Percentiles rank a stretch among this genome's conserved stretches.
Conservation (phyloP, 2,888 invertebrate genomes). For the Mamestra brassicae region DNA sequence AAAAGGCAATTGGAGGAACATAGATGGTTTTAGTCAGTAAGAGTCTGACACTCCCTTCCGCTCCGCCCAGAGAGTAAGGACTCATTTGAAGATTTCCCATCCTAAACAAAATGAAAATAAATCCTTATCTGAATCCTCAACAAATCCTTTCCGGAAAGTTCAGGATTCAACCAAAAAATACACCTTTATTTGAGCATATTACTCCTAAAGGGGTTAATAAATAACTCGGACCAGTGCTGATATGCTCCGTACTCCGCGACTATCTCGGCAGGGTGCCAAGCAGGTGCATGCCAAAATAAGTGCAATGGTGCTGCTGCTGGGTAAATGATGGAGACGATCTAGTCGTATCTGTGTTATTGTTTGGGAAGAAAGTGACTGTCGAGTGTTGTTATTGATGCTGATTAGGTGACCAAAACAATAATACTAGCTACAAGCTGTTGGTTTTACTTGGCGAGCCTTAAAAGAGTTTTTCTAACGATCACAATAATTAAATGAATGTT, state of each 20-base stretch:
- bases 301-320: constrained; percentile 37
- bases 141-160: background rate
- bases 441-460: no score
- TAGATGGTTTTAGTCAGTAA: no score
- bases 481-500: no score
- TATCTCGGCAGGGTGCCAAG: constrained; percentile 62
- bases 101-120: no score
- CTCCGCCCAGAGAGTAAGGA: no score
- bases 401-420: no score
- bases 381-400: no score
- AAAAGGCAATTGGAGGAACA: no score
- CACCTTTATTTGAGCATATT: constrained; percentile 29
- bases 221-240: constrained; percentile 53
- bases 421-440: no score
- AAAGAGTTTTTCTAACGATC: no score
- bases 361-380: constrained; percentile 2
- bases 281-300: constrained; percentile 60
- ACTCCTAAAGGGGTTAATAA: constrained; percentile 53
- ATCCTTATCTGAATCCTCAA: background rate
- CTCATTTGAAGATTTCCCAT: no score
- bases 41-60: no score
- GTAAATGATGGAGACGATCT: constrained; percentile 54
- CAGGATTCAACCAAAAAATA: constrained; percentile 4
- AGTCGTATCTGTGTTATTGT: constrained; percentile 6
- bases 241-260: constrained; percentile 54